Percentiles rank a stretch among this genome's conserved stretches.
Conservation (phyloP, 1,140 invertebrate species). For the Maniola jurtina region DNA sequence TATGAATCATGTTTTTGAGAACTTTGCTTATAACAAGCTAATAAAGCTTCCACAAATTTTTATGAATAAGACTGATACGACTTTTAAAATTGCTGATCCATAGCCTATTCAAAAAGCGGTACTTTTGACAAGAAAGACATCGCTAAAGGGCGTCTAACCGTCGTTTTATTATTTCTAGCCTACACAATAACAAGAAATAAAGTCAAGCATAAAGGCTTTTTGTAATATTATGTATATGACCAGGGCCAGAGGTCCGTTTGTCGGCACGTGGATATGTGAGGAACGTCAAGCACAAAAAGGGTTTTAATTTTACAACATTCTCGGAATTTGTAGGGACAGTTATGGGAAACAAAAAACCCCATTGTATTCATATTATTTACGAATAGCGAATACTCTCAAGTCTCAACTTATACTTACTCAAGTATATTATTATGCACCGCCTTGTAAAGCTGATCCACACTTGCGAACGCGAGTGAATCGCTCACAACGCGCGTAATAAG, state of each 20-base stretch:
- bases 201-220: slow-evolving; percentile 32
- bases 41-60: no score
- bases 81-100: slow-evolving; percentile 56
- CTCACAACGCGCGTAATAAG: no score
- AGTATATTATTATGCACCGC: not conserved
- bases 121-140: slow-evolving; percentile 33
- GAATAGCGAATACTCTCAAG: not conserved
- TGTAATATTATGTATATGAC: slow-evolving; percentile 10
- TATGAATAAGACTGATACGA: no score
- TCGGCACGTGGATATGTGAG: slow-evolving; percentile 59
- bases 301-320: slow-evolving; percentile 46
- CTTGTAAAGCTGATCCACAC: not conserved
- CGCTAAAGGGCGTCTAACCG: not conserved
- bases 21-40: no score
- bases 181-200: slow-evolving; percentile 51
- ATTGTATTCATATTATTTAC: slow-evolving; percentile 14
- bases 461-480: no score
- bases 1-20: no score
- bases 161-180: slow-evolving; percentile 58
- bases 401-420: not conserved
- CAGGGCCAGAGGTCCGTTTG: slow-evolving; percentile 37
- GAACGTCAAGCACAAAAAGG: slow-evolving; percentile 47
- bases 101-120: slow-evolving; percentile 43
- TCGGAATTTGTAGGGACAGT: slow-evolving; percentile 39
- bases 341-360: slow-evolving; percentile 27